Conservation (phyloP, 2,113 vertebrate genomes). For the Hystrix brachyura region DNA sequence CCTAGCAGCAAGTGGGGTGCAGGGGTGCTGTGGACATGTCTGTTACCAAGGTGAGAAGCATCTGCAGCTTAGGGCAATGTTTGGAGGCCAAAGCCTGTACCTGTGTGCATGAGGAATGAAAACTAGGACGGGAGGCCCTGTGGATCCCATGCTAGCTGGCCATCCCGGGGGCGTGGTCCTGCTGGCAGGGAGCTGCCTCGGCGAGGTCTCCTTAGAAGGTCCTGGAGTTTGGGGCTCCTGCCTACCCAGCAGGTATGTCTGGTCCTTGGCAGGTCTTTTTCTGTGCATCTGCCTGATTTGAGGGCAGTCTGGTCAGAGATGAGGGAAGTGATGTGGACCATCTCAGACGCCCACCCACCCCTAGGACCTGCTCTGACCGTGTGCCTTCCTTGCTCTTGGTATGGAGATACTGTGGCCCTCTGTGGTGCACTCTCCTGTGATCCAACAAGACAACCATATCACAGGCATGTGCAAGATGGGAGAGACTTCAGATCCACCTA, state of each 20-base stretch:
- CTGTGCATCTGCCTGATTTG: background rate
- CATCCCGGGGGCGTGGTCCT: background rate
- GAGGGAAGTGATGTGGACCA: background rate
- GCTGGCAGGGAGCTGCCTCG: background rate
- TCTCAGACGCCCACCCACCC: background rate
- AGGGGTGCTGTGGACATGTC: fast-evolving
- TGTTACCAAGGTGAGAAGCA: background rate
- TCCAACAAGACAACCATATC: background rate
- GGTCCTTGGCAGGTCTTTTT: background rate
- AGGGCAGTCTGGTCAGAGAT: background rate
- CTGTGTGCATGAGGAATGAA: background rate
- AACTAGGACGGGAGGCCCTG: background rate
- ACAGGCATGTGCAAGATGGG: background rate
- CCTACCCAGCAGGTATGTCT: background rate
- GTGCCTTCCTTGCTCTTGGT: background rate
- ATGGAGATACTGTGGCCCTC: background rate
- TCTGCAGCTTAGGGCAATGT: background rate
- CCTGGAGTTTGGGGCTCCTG: background rate
- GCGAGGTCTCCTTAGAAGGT: background rate
- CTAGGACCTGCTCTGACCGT: no score
- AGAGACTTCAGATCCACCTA: background rate
- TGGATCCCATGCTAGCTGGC: background rate
- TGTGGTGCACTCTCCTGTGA: background rate
- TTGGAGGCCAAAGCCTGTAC: background rate
- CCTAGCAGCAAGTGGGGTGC: background rate